Evolutionary conservation across 2,797 vertebrate genomes (phyloP).

Genomic region (Fratercula arctica): DNA sequence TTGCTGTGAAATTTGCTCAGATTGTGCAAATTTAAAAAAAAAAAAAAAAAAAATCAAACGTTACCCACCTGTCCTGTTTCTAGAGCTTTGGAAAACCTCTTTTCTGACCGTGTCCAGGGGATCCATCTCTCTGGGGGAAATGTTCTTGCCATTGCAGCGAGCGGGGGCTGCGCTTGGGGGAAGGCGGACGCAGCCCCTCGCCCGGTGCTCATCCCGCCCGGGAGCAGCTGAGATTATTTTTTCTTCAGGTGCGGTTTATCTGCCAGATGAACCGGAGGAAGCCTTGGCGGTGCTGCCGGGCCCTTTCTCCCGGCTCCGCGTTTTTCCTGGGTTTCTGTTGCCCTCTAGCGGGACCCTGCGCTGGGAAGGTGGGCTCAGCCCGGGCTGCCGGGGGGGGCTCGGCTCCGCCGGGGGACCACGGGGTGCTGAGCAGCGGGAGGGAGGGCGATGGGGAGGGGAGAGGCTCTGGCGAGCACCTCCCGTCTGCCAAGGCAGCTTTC

Average conservation of each 20-base stretch:
- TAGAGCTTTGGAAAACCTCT: neutral
- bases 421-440: neutral
- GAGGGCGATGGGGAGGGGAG: neutral
- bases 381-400: neutral
- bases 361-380: neutral
- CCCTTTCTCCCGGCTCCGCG: neutral
- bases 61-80: no score
- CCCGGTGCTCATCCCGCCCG: accelerated
- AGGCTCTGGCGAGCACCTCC: neutral
- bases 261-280: accelerated
- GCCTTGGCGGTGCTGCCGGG: neutral
- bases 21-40: neutral
- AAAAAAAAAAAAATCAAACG: accelerated
- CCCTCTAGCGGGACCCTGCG: conserved; percentile 47
- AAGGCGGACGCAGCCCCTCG: accelerated
- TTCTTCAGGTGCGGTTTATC: neutral
- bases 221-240: neutral
- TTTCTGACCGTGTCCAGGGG: neutral
- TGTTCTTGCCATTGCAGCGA: accelerated
- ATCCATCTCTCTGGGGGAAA: neutral
- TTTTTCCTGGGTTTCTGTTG: conserved; percentile 54
- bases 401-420: neutral
- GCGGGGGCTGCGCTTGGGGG: neutral
- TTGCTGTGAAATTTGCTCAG: neutral
- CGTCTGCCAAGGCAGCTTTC: neutral